Conservation (phyloP, 2,797 vertebrate species). For the Microtus californicus region DNA sequence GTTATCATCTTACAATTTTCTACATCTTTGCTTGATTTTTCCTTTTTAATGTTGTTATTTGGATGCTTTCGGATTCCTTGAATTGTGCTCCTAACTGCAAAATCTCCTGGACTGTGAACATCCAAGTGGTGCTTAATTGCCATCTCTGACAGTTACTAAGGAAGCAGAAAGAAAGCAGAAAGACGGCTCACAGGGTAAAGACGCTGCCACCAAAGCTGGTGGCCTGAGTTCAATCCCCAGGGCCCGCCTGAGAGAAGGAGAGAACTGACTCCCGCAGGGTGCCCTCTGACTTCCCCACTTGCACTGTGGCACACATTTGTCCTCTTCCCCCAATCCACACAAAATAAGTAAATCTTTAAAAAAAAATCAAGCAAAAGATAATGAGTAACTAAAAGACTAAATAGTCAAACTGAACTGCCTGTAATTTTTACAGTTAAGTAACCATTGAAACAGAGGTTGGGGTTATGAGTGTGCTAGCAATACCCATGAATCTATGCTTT, state of each 20-base stretch:
- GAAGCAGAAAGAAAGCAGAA: not conserved
- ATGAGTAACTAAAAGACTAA: not conserved
- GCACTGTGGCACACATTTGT: not conserved
- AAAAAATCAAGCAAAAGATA: not conserved
- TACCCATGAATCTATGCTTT: no score
- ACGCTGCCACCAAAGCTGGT: not conserved
- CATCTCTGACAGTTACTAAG: conserved; percentile 16
- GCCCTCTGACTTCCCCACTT: not conserved
- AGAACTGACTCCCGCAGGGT: not conserved
- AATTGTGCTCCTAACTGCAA: conserved; percentile 35
- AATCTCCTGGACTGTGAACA: conserved; percentile 53
- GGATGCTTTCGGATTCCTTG: not conserved
- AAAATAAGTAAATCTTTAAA: not conserved
- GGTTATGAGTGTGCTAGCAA: rapidly evolving
- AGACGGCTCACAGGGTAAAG: not conserved
- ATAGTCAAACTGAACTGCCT: not conserved
- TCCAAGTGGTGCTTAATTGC: not conserved
- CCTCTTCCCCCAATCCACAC: not conserved
- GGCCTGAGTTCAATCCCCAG: not conserved
- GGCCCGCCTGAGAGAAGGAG: not conserved
- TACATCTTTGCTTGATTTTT: conserved; percentile 20
- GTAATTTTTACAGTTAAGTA: not conserved
- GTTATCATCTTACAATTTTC: conserved; percentile 50
- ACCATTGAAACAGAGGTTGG: not conserved
- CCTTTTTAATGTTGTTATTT: conserved; percentile 1